phyloP scores from a whole-genome alignment of 2,113 vertebrate species.

The Falco punctatus region DNA sequence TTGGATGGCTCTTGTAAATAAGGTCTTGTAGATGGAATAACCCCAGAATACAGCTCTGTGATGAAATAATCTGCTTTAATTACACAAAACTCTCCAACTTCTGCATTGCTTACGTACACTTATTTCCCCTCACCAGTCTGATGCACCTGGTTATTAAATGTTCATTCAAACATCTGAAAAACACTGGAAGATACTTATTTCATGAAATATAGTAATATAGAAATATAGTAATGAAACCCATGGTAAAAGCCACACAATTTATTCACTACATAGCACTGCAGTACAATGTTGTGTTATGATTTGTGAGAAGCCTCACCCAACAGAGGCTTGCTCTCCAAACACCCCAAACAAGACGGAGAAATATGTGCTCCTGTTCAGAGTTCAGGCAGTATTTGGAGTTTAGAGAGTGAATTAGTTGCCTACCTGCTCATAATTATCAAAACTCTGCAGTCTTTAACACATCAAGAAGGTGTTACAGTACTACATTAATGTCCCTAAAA shows the following conservation, averaged over 20 bases:
- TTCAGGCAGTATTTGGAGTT: not conserved
- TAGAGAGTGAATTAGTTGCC: not conserved
- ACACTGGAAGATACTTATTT: not conserved
- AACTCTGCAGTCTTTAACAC: not conserved
- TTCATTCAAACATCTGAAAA: not conserved
- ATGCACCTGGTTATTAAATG: not conserved
- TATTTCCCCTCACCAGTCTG: not conserved
- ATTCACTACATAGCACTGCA: not conserved
- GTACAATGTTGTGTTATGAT: not conserved
- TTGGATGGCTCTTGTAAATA: not conserved
- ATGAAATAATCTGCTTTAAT: not conserved
- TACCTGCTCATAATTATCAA: not conserved
- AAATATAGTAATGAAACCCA: not conserved
- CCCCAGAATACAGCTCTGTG: not conserved
- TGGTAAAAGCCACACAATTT: not conserved
- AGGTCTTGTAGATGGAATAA: not conserved
- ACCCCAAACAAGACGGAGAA: not conserved
- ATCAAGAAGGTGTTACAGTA: not conserved
- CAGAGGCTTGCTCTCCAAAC: not conserved
- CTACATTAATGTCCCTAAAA: not conserved
- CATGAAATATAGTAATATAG: not conserved
- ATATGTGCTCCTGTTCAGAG: not conserved
- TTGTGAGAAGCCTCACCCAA: not conserved
- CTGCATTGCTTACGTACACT: not conserved
- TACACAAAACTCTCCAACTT: not conserved